phyloP scores from a whole-genome alignment of 1,140 invertebrate species.

The Helicoverpa armigera region DNA sequence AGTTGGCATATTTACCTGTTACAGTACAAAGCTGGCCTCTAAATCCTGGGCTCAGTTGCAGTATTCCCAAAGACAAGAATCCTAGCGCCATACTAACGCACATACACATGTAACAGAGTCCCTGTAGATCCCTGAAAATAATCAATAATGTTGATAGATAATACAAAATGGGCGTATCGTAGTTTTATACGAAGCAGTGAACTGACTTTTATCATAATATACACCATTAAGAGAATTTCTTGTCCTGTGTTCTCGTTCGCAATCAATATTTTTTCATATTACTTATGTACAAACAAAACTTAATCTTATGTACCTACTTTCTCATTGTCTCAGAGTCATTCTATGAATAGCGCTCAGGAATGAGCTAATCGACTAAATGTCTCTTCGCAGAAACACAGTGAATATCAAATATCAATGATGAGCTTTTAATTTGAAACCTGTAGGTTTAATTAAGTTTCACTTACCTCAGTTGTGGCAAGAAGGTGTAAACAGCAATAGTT shows the following conservation, averaged over 20 bases:
- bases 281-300: too few relatives aligned
- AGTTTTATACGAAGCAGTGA: neutral
- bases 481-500: conserved; percentile 87
- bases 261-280: too few relatives aligned
- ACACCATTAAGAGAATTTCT: too few relatives aligned
- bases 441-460: conserved; percentile 41
- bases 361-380: too few relatives aligned
- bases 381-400: too few relatives aligned
- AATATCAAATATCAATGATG: neutral
- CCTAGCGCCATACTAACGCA: conserved; percentile 87
- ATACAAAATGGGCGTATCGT: conserved; percentile 6
- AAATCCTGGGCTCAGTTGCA: conserved; percentile 82
- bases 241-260: too few relatives aligned
- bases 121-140: conserved; percentile 85
- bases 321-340: too few relatives aligned
- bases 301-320: too few relatives aligned
- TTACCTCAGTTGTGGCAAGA: conserved; percentile 88
- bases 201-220: too few relatives aligned
- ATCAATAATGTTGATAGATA: neutral
- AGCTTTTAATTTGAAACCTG: neutral
- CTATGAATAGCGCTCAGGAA: too few relatives aligned
- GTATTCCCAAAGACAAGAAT: conserved; percentile 86
- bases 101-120: conserved; percentile 86
- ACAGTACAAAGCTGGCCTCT: conserved; percentile 75
- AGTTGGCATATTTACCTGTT: conserved; percentile 75